Evolutionary conservation across 2,113 vertebrate species (phyloP).

Genomic region (Saccopteryx leptura): DNA sequence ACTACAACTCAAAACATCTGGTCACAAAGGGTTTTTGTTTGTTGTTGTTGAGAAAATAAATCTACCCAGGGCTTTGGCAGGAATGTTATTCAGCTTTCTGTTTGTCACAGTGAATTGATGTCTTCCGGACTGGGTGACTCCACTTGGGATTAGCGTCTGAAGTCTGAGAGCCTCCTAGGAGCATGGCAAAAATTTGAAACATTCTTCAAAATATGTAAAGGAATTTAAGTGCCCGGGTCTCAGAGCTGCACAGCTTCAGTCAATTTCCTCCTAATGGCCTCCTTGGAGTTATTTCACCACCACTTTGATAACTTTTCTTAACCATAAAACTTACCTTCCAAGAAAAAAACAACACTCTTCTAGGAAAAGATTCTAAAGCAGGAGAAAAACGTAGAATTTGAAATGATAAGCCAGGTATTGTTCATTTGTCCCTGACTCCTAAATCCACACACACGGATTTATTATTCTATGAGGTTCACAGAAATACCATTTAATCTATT

Average conservation of each 20-base stretch:
- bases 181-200: conserved; percentile 26
- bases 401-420: background rate
- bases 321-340: background rate
- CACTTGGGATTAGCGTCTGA: conserved; percentile 44
- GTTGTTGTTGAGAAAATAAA: conserved; percentile 11
- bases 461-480: background rate
- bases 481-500: background rate
- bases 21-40: background rate
- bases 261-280: conserved; percentile 14
- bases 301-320: conserved; percentile 21
- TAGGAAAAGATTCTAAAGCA: background rate
- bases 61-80: background rate
- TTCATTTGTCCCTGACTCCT: background rate
- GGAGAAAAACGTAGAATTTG: background rate
- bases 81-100: background rate
- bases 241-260: background rate
- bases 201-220: conserved; percentile 46
- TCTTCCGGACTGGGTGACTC: background rate
- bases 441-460: background rate
- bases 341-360: background rate
- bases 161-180: conserved; percentile 33
- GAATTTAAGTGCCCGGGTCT: background rate
- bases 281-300: background rate
- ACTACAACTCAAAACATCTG: background rate
- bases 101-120: conserved; percentile 50